Conservation (phyloP, 1,140 invertebrate species). For the Lepidurus couesii region DNA sequence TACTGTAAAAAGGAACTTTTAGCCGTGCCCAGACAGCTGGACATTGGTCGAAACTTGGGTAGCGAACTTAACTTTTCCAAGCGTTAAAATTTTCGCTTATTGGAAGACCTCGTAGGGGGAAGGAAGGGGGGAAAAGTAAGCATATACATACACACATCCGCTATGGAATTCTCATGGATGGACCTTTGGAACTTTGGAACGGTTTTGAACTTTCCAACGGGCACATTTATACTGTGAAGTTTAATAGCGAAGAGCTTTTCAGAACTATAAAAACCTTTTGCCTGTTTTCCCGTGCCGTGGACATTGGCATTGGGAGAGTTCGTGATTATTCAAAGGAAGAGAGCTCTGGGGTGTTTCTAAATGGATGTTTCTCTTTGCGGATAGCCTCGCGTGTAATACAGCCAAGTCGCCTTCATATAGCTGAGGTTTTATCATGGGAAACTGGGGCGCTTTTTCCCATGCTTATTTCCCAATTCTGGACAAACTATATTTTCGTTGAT, state of each 20-base stretch:
- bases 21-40: not conserved
- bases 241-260: not conserved
- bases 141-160: not conserved
- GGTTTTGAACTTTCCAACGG: not conserved
- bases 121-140: not conserved
- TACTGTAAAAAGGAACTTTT: not conserved
- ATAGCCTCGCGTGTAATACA: not conserved
- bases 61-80: not conserved
- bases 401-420: not conserved
- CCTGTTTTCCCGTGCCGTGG: not conserved
- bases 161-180: not conserved
- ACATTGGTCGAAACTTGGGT: not conserved
- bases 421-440: not conserved
- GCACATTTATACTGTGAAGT: not conserved
- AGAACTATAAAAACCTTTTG: not conserved
- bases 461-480: not conserved
- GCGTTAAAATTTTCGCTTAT: not conserved
- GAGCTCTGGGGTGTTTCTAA: not conserved
- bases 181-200: conserved; percentile 7
- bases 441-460: conserved; percentile 2
- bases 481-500: not conserved
- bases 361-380: not conserved
- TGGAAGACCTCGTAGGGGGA: not conserved
- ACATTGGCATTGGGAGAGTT: not conserved
- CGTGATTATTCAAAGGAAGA: conserved; percentile 7